Evolutionary conservation across 2,888 invertebrate genomes (phyloP).

Genomic region (Drosophila algonquin): DNA sequence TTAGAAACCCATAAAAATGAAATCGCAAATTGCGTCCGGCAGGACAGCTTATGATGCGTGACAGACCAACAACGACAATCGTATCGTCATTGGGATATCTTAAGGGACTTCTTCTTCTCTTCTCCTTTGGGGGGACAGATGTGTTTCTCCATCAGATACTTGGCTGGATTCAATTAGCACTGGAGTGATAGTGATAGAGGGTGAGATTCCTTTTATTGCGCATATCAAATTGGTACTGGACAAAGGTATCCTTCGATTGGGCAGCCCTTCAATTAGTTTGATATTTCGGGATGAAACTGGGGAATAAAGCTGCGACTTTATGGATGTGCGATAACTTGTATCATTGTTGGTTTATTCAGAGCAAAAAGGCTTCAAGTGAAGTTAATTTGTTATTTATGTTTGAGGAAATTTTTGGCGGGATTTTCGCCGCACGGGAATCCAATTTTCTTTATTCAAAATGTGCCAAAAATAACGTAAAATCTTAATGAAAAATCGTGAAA

Average conservation of each 20-base stretch:
- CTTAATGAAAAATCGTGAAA: conserved; percentile 45
- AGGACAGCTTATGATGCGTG: conserved; percentile 70
- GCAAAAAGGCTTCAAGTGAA: conserved; percentile 12
- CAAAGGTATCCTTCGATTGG: conserved; percentile 36
- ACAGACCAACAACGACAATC: conserved; percentile 70
- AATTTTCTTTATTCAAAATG: conserved; percentile 20
- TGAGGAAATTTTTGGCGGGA: conserved; percentile 25
- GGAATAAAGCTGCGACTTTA: conserved; percentile 45
- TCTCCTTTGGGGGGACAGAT: conserved; percentile 54
- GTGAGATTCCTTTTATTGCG: conserved; percentile 58
- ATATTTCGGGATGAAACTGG: conserved; percentile 24
- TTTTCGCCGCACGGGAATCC: not conserved
- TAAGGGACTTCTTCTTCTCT: conserved; percentile 10
- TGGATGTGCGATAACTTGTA: conserved; percentile 49
- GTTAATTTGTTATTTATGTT: conserved; percentile 26
- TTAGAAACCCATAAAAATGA: conserved; percentile 75
- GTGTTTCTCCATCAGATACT: conserved; percentile 51
- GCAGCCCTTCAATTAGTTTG: conserved; percentile 47
- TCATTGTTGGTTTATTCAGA: not conserved
- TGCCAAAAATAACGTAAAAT: conserved; percentile 30
- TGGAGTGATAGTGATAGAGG: conserved; percentile 18
- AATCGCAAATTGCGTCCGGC: conserved; percentile 57
- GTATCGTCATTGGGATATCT: conserved; percentile 56
- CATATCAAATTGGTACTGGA: conserved; percentile 55
- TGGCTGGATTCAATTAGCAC: conserved; percentile 73